Evolutionary conservation across 2,888 invertebrate species (phyloP).

Genomic region (Drosophila algonquin): DNA sequence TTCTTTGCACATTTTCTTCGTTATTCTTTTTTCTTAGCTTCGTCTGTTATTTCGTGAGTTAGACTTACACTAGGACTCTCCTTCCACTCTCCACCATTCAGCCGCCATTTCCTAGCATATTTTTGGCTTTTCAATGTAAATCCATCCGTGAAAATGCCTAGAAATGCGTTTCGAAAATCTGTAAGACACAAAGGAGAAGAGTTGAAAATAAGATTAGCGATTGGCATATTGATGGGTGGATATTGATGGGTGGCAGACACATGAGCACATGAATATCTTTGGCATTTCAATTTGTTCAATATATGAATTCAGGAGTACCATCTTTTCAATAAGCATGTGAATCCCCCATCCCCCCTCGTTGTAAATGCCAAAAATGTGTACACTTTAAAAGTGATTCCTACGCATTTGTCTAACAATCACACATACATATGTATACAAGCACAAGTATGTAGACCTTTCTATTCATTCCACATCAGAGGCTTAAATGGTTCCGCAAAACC

Average conservation of each 20-base stretch:
- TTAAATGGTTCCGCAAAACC: constrained; percentile 9
- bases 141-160: constrained; percentile 47
- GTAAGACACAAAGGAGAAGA: constrained; percentile 44
- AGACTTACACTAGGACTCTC: constrained; percentile 17
- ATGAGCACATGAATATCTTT: no score
- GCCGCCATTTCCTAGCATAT: constrained; percentile 44
- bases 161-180: constrained; percentile 80
- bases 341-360: no score
- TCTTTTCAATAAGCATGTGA: no score
- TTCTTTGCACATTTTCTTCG: constrained; percentile 6
- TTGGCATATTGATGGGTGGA: constrained; percentile 2
- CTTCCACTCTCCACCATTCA: constrained; percentile 11
- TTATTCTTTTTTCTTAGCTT: neutral
- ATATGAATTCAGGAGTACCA: neutral
- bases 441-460: neutral
- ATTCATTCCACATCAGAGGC: neutral
- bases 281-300: neutral
- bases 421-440: neutral
- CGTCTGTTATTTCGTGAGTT: neutral
- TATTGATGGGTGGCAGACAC: constrained; percentile 3
- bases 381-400: neutral
- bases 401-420: neutral
- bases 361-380: neutral
- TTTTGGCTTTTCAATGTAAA: constrained; percentile 34
- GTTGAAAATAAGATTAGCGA: constrained; percentile 9